Evolutionary conservation across 1,140 invertebrate genomes (phyloP), one percentile per base, ranked within the genome.

Genomic region (Riptortus pedestris): DNA sequence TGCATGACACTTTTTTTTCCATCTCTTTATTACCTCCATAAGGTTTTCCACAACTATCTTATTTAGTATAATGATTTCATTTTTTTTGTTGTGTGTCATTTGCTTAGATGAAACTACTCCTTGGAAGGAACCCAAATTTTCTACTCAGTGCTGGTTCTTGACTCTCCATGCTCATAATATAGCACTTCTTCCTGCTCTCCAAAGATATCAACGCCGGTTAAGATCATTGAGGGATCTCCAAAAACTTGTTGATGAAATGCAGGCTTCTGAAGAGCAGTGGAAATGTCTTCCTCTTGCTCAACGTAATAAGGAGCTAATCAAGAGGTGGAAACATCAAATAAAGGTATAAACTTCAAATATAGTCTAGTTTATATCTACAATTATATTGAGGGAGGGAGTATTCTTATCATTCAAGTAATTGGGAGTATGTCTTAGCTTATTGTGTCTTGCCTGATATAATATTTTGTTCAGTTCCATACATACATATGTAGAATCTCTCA

Each of bases 91-190:
- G 55, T 12, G 55, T 26, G 11, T 58, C n/a, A n/a, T n/a, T n/a
- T 20, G 67, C 66, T 20, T 47, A 69, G 65, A 68, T 62, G 59
- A 63, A 27, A 48, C 24, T 62, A 33, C 24, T 2, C 33, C 52
- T 27, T 68, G 85, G 84, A 80, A 81, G 43, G 85, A 90, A 61
- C 80, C 85, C 0, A 96, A 94, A 72, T 98, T 98, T 76, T 86
- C 90, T 27, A 97, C 94, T 0, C 90, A 96, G 68, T 97, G 94
- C 73, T 98, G 95, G 90, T 97, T 96, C 75, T 76, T 98, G 28
- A 96, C 94, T 0, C 78, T 98, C 14, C 90, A 95, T 73, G 90
- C 87, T 72, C 92, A 97, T 76, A 92, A 97, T 73, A 79, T 98
- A 45, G 86, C 90, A 26, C 79, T 96, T 27, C 78, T 96, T 66